Conservation (phyloP, 2,888 invertebrate species). For the Diloba caeruleocephala region DNA sequence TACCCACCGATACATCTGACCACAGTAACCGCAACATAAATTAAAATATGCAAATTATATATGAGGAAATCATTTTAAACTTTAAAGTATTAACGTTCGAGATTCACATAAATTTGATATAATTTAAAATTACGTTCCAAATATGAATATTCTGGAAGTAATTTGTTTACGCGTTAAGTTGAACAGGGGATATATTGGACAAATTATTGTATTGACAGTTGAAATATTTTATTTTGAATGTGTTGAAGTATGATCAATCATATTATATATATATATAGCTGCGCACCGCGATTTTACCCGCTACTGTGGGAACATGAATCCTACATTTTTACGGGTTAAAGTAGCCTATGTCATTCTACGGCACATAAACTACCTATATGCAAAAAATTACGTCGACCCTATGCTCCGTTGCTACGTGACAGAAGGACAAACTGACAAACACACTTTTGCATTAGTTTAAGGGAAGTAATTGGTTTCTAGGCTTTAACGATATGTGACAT, state of each 20-base stretch:
- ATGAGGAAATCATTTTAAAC: conserved; percentile 38
- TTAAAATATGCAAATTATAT: conserved; percentile 38
- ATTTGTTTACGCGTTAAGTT: conserved; percentile 3
- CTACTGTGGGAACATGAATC: too few relatives aligned
- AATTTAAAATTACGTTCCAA: conserved; percentile 23
- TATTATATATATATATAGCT: too few relatives aligned
- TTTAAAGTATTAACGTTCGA: conserved; percentile 20
- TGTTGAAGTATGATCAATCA: not conserved
- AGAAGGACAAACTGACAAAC: too few relatives aligned
- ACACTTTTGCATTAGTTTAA: too few relatives aligned
- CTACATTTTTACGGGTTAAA: too few relatives aligned
- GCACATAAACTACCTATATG: too few relatives aligned
- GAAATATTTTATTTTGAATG: conserved; percentile 12
- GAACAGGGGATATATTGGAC: conserved; percentile 2
- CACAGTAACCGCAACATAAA: conserved; percentile 24
- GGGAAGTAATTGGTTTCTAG: too few relatives aligned
- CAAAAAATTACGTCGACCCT: too few relatives aligned
- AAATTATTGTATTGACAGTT: conserved; percentile 15
- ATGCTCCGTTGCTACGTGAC: too few relatives aligned
- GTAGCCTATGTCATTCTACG: too few relatives aligned
- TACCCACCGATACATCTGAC: conserved; percentile 5
- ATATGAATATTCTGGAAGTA: conserved; percentile 12
- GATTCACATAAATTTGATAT: conserved; percentile 34
- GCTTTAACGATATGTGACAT: too few relatives aligned
- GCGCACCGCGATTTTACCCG: too few relatives aligned